Evolutionary conservation across 2,888 invertebrate genomes (phyloP).

Genomic region (Macrophya annulata): DNA sequence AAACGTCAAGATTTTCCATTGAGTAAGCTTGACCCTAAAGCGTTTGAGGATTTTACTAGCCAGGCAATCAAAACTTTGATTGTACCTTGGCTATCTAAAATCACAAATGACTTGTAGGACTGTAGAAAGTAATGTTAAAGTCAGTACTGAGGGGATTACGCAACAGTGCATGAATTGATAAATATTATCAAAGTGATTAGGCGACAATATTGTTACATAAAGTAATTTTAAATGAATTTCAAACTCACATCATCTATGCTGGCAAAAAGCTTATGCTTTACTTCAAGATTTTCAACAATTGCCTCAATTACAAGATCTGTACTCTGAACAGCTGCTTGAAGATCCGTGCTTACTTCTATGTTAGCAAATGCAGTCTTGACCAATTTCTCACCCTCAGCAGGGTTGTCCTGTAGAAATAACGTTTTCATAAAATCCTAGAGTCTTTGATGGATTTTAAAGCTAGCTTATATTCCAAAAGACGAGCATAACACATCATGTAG

Average conservation of each 20-base stretch:
- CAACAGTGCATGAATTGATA: not conserved
- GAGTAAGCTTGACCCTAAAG: not conserved
- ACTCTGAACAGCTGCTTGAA: conserved; percentile 83
- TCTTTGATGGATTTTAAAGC: not conserved
- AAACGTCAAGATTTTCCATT: not conserved
- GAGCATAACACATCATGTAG: not conserved
- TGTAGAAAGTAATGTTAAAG: not conserved
- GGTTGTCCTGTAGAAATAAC: conserved; percentile 80
- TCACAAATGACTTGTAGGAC: not conserved
- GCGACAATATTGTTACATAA: not conserved
- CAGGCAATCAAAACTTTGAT: not conserved
- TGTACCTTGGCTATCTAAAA: not conserved
- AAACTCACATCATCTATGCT: conserved; percentile 84
- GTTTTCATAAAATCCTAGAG: not conserved
- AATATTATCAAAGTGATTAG: not conserved
- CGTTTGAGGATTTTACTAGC: not conserved
- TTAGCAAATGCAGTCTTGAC: conserved; percentile 83
- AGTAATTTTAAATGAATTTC: conserved; percentile 3
- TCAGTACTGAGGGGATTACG: not conserved
- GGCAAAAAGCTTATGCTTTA: conserved; percentile 89
- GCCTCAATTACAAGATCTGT: conserved; percentile 93
- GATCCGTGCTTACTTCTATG: conserved; percentile 84
- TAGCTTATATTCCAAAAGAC: not conserved
- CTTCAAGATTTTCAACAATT: conserved; percentile 90
- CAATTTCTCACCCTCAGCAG: conserved; percentile 85